Base-by-base conservation (phyloP, 37 sponge, comb jelly and placozoan genomes). In the Beroe ovata region DNA sequence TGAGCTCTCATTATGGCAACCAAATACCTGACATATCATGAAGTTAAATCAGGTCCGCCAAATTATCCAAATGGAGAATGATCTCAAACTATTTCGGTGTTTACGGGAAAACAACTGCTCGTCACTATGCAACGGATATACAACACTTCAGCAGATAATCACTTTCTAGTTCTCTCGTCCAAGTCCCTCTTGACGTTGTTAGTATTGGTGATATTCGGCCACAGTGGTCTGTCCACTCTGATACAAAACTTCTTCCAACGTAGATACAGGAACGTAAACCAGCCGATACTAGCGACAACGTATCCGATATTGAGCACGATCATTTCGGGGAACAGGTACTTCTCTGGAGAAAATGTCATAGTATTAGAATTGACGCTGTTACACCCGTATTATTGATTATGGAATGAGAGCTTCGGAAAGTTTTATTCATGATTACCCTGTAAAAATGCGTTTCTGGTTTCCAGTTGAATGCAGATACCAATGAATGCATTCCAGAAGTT, bases 1-100 rank as follows among this genome's bases (percentile, higher is more conserved):
- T 60, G 89, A 61, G 63, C 89, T 41, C 89, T 39, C 29, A 91
- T 63, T 14, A 91, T 89, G 1, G 91, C 89, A 6, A 42, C 39
- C 69, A 91, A 22, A 59, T 91, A 91, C 32, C 71, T 66, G 69
- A 26, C 6, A 58, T 11, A 16, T 58, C 11, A 19, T 58, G 11
- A 58, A 58, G 59, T 19, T 58, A 58, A 19, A 19, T 58, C 11
- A 58, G 59, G 59, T 58, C 16, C 16, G 59, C n/a, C n/a, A n/a
- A n/a, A n/a, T n/a, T n/a, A n/a, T n/a, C n/a, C n/a, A n/a, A n/a
- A n/a, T n/a, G n/a, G n/a, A n/a, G n/a, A n/a, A n/a, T n/a, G n/a
- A n/a, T n/a, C n/a, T n/a, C n/a, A n/a, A n/a, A n/a, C n/a, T n/a
- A n/a, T n/a, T n/a, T n/a, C n/a, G n/a, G n/a, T n/a, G n/a, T n/a